Evolutionary conservation across 2,888 invertebrate species (phyloP).

Genomic region (Pristionchus maxplancki): DNA sequence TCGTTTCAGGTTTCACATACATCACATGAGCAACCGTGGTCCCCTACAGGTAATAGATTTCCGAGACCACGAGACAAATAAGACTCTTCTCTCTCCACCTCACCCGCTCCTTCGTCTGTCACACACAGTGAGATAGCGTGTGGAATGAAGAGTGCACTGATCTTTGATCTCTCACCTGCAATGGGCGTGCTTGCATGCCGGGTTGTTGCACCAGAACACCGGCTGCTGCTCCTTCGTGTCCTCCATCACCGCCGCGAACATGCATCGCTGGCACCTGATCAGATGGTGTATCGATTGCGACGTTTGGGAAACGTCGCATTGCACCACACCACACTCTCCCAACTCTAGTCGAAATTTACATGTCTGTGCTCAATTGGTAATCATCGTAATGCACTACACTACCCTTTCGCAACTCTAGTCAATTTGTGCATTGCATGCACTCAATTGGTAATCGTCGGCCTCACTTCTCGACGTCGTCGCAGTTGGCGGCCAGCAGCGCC

Average conservation of each 20-base stretch:
- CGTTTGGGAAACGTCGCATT: neutral
- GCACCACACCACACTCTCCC: neutral
- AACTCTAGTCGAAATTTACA: neutral
- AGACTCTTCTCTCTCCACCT: no score
- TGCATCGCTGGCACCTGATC: constrained; percentile 29
- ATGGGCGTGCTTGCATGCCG: neutral
- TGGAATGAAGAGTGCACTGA: no score
- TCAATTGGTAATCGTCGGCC: neutral
- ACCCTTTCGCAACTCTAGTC: neutral
- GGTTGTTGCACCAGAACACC: neutral
- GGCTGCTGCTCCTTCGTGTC: neutral
- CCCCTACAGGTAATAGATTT: no score
- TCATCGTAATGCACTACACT: neutral
- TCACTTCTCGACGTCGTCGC: constrained; percentile 45
- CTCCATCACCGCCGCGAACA: constrained; percentile 21
- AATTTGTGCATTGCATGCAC: neutral
- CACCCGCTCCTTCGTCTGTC: neutral
- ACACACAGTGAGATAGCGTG: no score
- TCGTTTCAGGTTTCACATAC: no score
- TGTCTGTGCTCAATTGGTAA: neutral
- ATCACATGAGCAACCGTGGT: no score
- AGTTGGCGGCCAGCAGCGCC: constrained; percentile 16
- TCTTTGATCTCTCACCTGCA: constrained; percentile 41
- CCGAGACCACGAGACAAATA: no score
- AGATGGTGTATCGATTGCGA: neutral